Evolutionary conservation across 2,113 vertebrate genomes (phyloP).

Genomic region (Tragelaphus scriptus): DNA sequence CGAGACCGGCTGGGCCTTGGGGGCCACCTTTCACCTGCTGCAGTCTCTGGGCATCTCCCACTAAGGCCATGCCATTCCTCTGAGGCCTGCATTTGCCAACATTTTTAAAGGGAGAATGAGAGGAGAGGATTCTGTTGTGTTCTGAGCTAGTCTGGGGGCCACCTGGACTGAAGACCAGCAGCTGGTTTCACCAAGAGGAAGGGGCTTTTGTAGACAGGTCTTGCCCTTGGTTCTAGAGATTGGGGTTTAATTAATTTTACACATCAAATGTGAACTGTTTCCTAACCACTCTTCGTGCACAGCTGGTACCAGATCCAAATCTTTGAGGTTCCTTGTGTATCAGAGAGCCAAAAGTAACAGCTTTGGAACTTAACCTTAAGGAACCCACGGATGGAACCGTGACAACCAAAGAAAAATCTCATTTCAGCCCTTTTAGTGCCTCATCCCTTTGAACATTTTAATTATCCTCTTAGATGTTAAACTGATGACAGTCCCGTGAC

Average conservation of each 20-base stretch:
- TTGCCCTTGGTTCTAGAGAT: conserved; percentile 9
- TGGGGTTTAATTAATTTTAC: conserved; percentile 46
- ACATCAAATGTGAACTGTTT: conserved; percentile 39
- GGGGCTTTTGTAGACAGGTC: neutral
- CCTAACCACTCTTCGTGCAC: neutral
- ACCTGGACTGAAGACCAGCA: conserved; percentile 49
- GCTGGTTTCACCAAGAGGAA: neutral
- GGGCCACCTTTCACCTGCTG: conserved; percentile 94
- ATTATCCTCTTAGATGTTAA: conserved; percentile 29
- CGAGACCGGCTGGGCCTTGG: conserved; percentile 97
- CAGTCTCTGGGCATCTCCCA: conserved; percentile 86
- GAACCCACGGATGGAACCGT: neutral
- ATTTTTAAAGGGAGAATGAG: conserved; percentile 48
- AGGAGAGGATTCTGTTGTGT: conserved; percentile 8
- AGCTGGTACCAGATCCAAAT: conserved; percentile 26
- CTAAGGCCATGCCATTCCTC: conserved; percentile 55
- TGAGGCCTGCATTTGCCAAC: conserved; percentile 25
- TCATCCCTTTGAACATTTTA: conserved; percentile 31
- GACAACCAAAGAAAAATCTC: conserved; percentile 65
- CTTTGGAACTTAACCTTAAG: conserved; percentile 31
- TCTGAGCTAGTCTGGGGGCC: conserved; percentile 43
- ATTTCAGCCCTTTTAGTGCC: conserved; percentile 51
- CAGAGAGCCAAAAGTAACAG: conserved; percentile 10
- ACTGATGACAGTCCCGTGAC: neutral
- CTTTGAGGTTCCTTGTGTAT: conserved; percentile 27